These are phyloP conservation scores for Emmelina monodactyla DNA, from an alignment of 2,888 invertebrate genomes.

Conservation along the genomic window DNA sequence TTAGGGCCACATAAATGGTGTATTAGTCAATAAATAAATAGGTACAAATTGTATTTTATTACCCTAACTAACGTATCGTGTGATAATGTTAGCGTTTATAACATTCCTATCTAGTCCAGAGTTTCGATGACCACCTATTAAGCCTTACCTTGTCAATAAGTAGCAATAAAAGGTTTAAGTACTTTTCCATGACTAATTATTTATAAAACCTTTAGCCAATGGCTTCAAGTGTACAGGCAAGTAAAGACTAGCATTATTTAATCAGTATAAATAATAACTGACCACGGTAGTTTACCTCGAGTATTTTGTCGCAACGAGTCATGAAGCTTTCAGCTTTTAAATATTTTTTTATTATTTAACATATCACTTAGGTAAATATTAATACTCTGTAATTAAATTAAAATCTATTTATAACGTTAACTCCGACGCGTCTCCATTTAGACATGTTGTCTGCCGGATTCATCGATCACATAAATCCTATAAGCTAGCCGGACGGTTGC, in stretches of 20 bases:
- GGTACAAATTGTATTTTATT: neutral
- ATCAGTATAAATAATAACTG: too few relatives aligned
- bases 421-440: too few relatives aligned
- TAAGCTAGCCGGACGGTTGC: neutral
- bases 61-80: neutral
- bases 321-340: neutral
- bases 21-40: neutral
- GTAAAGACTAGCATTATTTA: too few relatives aligned
- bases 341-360: neutral
- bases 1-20: neutral
- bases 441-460: neutral
- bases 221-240: too few relatives aligned
- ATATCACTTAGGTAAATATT: neutral
- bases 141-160: too few relatives aligned
- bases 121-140: too few relatives aligned
- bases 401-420: neutral
- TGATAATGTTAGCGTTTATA: neutral
- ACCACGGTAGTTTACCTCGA: too few relatives aligned
- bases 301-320: too few relatives aligned
- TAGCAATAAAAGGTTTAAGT: neutral
- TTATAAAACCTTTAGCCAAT: neutral
- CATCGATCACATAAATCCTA: neutral
- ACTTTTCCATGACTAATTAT: neutral
- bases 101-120: neutral
- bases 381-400: neutral